Evolutionary conservation across 1,140 invertebrate species (phyloP), one percentile per base, ranked within the genome.

Genomic region (Hylyphantes graminicola): DNA sequence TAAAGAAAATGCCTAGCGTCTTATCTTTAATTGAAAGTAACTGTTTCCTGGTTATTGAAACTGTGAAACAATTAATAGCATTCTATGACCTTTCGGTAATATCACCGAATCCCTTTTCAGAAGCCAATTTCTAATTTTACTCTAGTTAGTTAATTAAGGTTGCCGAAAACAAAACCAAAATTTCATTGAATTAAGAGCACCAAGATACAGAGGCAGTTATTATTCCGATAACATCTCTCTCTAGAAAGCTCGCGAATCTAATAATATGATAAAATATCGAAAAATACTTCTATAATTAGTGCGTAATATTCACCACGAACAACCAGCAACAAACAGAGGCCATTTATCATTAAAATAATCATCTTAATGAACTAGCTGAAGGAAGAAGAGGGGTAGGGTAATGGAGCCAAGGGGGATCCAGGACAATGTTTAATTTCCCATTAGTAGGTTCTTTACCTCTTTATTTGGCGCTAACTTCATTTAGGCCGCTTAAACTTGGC

Each of bases 301-400:
- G 70, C 65, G 80, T 67, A 83, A 83, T 83, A 83, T 83, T 74
- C 75, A 83, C 74, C 70, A 54, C 80, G 80, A 83, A 83, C 80
- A 83, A 83, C 70, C 72, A 74, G 59, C 80, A 83, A 83, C 80
- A 74, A 83, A 75, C 80, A 83, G 67, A 72, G 80, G n/a, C n/a
- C 68, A 83, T 83, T 83, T 83, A 83, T 83, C 80, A 83, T 83
- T 83, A 83, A 83, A 83, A 83, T 83, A 83, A 83, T 83, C 74
- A 74, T 67, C 80, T 83, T 83, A 83, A 83, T 83, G 80, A 83
- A 83, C 80, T 83, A 75, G 80, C 70, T 83, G 80, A 83, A 83
- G 80, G 80, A 83, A 83, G 80, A 74, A 17, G 70, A 12, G 19
- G 80, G 67, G 54, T n/a, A 17, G 21, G 53, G 35, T 15, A 13